Percentiles rank a stretch among this genome's conserved stretches.
Evolutionary conservation across 2,888 invertebrate genomes (phyloP).

Genomic region (Aspidiotus destructor): DNA sequence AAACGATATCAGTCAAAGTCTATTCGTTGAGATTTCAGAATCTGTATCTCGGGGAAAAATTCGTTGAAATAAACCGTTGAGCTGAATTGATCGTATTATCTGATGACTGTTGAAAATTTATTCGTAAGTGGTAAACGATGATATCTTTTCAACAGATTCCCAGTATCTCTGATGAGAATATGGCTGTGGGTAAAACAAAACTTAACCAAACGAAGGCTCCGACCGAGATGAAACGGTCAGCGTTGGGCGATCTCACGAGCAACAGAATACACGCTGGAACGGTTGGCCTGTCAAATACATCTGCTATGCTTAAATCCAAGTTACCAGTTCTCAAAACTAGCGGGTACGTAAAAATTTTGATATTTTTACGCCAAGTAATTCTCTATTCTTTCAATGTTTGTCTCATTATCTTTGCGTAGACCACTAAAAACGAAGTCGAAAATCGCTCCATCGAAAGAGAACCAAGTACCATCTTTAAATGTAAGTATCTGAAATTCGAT

Average conservation of each 20-base stretch:
- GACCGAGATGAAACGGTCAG: conserved; percentile 15
- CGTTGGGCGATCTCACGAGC: conserved; percentile 15
- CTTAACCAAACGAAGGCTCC: conserved; percentile 1
- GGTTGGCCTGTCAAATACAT: not conserved
- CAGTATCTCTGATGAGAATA: conserved; percentile 22
- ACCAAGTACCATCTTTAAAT: conserved; percentile 17
- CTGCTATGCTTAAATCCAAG: conserved; percentile 11
- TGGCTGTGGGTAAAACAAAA: not conserved
- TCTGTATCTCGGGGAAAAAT: no score
- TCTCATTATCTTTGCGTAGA: no score
- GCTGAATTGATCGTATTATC: no score
- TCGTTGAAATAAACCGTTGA: no score
- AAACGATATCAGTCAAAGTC: no score
- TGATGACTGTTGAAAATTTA: not conserved
- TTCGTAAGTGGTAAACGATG: not conserved
- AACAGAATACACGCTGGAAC: conserved; percentile 6
- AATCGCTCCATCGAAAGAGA: conserved; percentile 16
- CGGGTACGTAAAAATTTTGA: conserved; percentile 10
- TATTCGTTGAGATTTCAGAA: no score
- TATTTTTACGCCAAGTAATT: not conserved
- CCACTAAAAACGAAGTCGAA: not conserved
- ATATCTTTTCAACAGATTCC: conserved; percentile 1
- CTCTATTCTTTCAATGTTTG: no score
- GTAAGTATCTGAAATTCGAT: conserved; percentile 15
- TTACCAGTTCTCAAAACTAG: conserved; percentile 19